Conservation (phyloP, 2,113 vertebrate species). For the Lichenostomus cassidix region DNA sequence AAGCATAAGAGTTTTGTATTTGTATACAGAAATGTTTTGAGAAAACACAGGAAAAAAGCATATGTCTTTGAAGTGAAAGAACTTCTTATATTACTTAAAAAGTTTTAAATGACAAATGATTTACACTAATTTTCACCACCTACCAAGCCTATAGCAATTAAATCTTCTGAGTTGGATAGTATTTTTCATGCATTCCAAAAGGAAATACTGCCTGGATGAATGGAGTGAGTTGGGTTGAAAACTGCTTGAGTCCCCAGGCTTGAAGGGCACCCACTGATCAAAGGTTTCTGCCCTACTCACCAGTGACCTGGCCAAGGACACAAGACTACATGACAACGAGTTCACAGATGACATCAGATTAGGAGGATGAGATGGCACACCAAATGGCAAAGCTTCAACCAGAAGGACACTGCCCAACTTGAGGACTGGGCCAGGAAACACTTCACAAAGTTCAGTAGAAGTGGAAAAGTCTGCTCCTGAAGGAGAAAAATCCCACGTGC, state of each 20-base stretch:
- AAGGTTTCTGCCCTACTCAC: neutral
- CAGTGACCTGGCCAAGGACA: neutral
- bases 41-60: neutral
- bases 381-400: neutral
- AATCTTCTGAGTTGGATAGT: neutral
- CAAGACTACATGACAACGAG: neutral
- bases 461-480: neutral
- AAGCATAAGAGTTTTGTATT: neutral
- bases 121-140: neutral
- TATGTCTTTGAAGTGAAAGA: neutral
- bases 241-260: neutral
- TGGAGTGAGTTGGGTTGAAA: neutral
- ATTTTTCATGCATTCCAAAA: neutral
- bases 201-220: neutral
- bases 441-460: neutral
- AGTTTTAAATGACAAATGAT: neutral
- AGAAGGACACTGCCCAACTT: neutral
- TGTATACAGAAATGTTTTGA: neutral
- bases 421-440: neutral
- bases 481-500: rapidly evolving
- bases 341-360: neutral
- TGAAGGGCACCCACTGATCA: neutral
- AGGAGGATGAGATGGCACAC: neutral
- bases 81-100: neutral
- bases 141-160: neutral